A percentile compares a stretch with the other conserved stretches of the same genome.
These are phyloP conservation scores for Erithacus rubecula DNA, from an alignment of 2,797 vertebrate genomes.

Conservation along the genomic window DNA sequence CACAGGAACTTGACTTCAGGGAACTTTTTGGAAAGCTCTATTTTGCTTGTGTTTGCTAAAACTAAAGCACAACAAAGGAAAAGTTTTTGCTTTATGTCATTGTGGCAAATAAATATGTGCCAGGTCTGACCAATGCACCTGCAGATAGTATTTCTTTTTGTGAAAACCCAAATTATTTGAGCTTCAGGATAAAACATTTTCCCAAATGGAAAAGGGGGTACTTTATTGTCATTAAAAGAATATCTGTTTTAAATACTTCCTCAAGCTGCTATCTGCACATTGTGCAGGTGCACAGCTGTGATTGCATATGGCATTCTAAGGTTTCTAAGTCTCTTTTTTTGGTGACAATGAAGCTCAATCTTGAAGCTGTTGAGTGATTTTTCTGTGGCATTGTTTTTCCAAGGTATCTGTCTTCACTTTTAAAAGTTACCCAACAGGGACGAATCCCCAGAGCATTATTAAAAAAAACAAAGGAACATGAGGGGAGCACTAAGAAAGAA, in stretches of 20 bases:
- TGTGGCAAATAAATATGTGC: background rate
- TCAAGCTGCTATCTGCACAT: background rate
- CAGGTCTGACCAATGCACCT: background rate
- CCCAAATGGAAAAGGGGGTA: background rate
- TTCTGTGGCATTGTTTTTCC: background rate
- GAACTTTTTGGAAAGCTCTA: background rate
- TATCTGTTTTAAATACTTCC: background rate
- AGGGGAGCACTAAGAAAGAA: background rate
- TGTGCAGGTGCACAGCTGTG: background rate
- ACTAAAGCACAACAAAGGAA: background rate
- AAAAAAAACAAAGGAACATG: background rate
- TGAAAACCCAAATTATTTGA: background rate
- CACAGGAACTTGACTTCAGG: background rate
- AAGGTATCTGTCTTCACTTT: background rate
- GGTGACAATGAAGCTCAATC: background rate
- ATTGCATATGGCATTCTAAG: background rate
- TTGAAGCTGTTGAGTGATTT: background rate
- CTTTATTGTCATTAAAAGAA: background rate
- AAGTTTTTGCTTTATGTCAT: background rate
- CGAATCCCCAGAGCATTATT: background rate
- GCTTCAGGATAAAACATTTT: background rate
- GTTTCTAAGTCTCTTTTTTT: background rate
- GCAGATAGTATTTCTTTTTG: background rate
- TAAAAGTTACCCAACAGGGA: background rate
- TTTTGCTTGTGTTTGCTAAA: background rate